phyloP scores from a whole-genome alignment of 2,113 vertebrate species.

The Sarotherodon lohbergeri region DNA sequence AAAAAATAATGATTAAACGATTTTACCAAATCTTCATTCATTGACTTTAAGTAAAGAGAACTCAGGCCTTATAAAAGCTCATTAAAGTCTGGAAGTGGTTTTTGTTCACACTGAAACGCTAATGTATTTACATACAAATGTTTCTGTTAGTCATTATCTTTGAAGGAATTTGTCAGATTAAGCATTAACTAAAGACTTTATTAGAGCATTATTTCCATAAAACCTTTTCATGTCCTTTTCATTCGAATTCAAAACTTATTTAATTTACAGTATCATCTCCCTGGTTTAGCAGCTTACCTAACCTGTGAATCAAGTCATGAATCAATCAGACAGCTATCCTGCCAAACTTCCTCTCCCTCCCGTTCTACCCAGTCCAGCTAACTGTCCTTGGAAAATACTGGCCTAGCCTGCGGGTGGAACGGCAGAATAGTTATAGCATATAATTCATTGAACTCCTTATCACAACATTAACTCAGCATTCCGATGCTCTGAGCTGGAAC shows the following conservation, averaged over 20 bases:
- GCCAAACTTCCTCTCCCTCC: neutral
- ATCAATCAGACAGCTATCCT: neutral
- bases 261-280: neutral
- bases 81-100: neutral
- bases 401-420: neutral
- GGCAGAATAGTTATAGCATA: constrained; percentile 18
- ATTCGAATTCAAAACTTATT: neutral
- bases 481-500: constrained; percentile 70
- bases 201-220: neutral
- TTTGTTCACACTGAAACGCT: neutral
- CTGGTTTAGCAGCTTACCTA: neutral
- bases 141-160: neutral
- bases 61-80: neutral
- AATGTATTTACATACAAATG: neutral
- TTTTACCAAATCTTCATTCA: neutral
- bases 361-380: neutral
- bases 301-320: neutral
- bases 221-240: neutral
- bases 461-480: constrained; percentile 72
- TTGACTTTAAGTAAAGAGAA: neutral
- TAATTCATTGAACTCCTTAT: constrained; percentile 56
- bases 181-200: neutral
- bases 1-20: neutral
- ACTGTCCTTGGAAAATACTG: constrained; percentile 35
- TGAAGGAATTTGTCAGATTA: neutral